Percentiles rank a stretch among this genome's conserved stretches.
These are phyloP conservation scores for Bombus sibiricus DNA, from an alignment of 1,140 invertebrate species.

Conservation along the genomic window DNA sequence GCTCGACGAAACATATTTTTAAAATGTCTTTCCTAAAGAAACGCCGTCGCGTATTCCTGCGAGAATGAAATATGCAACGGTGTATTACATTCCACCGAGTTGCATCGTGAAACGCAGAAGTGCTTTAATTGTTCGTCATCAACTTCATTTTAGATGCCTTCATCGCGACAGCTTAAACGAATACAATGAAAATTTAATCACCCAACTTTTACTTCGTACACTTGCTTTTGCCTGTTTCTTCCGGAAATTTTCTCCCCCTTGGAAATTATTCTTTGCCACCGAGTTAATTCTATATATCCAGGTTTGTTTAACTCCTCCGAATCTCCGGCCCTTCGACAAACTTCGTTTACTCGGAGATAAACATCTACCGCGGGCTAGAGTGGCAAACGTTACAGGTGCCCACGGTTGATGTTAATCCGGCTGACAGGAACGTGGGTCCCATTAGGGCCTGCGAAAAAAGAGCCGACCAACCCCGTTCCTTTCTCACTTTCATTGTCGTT, in stretches of 20 bases:
- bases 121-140: conserved; percentile 27
- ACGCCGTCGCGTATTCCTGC: conserved; percentile 20
- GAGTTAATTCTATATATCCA: neutral
- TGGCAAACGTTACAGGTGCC: conserved; percentile 17
- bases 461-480: conserved; percentile 51
- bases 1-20: conserved; percentile 46
- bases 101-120: neutral
- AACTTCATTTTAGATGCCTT: conserved; percentile 1
- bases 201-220: neutral
- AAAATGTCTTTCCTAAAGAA: conserved; percentile 20
- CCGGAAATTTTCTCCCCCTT: neutral
- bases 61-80: conserved; percentile 32
- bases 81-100: conserved; percentile 23
- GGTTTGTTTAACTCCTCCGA: neutral
- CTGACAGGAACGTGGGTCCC: conserved; percentile 28
- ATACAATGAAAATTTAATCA: neutral
- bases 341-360: conserved; percentile 26
- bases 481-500: conserved; percentile 67
- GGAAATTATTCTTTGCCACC: neutral
- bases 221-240: neutral
- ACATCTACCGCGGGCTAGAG: conserved; percentile 1
- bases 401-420: conserved; percentile 38
- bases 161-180: neutral
- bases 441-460: conserved; percentile 25
- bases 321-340: neutral